Evolutionary conservation across 2,113 vertebrate genomes (phyloP).

Genomic region (Colistium nudipinnis): DNA sequence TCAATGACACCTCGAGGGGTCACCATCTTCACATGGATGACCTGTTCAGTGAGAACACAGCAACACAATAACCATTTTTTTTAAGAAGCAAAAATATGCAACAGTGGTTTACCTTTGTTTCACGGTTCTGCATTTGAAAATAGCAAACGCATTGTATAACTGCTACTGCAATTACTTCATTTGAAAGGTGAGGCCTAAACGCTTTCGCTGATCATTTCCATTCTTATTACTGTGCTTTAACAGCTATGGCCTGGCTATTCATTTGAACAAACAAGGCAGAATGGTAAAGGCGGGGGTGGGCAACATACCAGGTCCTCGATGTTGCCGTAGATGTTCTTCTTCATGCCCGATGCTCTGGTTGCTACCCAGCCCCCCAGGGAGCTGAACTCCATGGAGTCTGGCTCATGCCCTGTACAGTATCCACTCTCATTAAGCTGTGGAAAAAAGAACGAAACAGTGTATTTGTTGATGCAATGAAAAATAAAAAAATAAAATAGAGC

Average conservation of each 20-base stretch:
- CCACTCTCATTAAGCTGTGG: constrained; percentile 93
- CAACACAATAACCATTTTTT: constrained; percentile 7
- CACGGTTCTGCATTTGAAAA: not conserved
- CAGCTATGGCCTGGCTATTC: not conserved
- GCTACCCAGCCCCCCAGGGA: constrained; percentile 98
- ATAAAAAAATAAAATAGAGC: constrained; percentile 12
- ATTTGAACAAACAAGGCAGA: constrained; percentile 19
- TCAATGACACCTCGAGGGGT: constrained; percentile 95
- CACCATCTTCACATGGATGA: constrained; percentile 97
- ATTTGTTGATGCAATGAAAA: constrained; percentile 33
- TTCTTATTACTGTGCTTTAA: constrained; percentile 21
- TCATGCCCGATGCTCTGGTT: constrained; percentile 98
- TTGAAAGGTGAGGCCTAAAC: constrained; percentile 3
- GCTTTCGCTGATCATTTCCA: constrained; percentile 28
- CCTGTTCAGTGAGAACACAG: constrained; percentile 78
- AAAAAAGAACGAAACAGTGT: constrained; percentile 31
- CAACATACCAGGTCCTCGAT: constrained; percentile 95
- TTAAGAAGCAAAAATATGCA: constrained; percentile 5
- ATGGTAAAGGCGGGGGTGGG: not conserved
- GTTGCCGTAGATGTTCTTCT: constrained; percentile 99
- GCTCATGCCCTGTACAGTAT: constrained; percentile 98
- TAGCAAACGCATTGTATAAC: not conserved
- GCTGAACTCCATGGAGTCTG: constrained; percentile 98
- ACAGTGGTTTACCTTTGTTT: not conserved
- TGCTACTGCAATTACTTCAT: not conserved